Evolutionary conservation across 2,888 invertebrate genomes (phyloP).

Genomic region (Synergus umbraculus): DNA sequence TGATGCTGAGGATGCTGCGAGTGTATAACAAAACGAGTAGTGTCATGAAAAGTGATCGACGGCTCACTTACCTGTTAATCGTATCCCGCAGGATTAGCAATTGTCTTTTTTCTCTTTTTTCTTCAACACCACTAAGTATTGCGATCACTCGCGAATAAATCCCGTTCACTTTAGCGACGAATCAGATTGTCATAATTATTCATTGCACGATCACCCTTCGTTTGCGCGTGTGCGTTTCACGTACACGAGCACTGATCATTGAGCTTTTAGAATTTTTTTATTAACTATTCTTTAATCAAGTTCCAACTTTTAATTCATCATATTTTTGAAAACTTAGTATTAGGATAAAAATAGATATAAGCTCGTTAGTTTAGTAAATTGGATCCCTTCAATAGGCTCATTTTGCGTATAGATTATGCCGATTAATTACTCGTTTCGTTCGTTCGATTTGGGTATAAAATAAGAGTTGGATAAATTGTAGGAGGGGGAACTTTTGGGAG

Average conservation of each 20-base stretch:
- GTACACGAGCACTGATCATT: conserved; percentile 21
- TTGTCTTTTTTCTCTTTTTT: conserved; percentile 20
- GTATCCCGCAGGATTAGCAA: conserved; percentile 35
- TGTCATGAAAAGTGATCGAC: conserved; percentile 26
- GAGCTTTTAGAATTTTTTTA: not conserved
- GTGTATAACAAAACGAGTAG: not conserved
- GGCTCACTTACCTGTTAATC: conserved; percentile 34
- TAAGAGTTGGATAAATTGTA: not conserved
- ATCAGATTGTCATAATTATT: conserved; percentile 40
- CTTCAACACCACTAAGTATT: conserved; percentile 33
- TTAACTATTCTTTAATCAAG: not conserved
- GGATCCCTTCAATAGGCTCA: conserved; percentile 1
- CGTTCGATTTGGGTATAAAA: not conserved
- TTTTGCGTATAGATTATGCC: not conserved
- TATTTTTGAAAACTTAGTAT: not conserved
- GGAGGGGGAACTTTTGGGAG: not conserved
- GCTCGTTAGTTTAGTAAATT: conserved; percentile 4
- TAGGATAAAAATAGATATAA: conserved; percentile 1
- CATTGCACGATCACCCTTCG: conserved; percentile 27
- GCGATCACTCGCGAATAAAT: conserved; percentile 32
- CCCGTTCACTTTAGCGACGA: conserved; percentile 39
- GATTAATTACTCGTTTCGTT: conserved; percentile 12
- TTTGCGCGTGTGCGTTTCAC: conserved; percentile 20
- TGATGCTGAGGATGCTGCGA: conserved; percentile 18
- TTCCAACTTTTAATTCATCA: not conserved